Evolutionary conservation across 1,140 invertebrate genomes (phyloP).

Genomic region (Drosophila nebulosa): DNA sequence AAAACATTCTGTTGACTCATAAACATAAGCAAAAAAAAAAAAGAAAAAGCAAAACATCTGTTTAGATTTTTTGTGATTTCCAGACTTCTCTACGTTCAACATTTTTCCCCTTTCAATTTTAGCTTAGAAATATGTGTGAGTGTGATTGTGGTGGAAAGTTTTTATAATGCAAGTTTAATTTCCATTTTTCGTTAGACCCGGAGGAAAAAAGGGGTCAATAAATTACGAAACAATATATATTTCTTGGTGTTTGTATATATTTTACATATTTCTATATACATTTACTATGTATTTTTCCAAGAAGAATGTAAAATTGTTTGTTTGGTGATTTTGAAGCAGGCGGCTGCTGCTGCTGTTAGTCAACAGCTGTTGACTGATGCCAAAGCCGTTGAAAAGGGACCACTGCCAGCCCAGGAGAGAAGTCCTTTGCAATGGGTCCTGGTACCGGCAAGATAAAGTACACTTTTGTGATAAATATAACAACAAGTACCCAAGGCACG

Average conservation of each 20-base stretch:
- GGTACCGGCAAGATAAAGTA: constrained; percentile 71
- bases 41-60: constrained; percentile 47
- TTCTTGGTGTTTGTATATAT: constrained; percentile 10
- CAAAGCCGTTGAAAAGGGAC: constrained; percentile 8
- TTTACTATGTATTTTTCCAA: constrained; percentile 14
- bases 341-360: neutral
- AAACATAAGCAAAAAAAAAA: constrained; percentile 58
- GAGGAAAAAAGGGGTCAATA: constrained; percentile 46
- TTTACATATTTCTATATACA: constrained; percentile 5
- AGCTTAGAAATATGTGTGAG: constrained; percentile 27
- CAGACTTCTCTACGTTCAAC: constrained; percentile 9
- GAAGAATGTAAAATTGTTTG: constrained; percentile 65
- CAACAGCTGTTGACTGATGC: constrained; percentile 70
- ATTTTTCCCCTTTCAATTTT: neutral
- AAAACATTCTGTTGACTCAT: constrained; percentile 43
- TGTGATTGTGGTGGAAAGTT: constrained; percentile 13
- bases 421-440: constrained; percentile 19
- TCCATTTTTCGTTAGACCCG: constrained; percentile 12
- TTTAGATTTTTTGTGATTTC: constrained; percentile 49
- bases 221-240: constrained; percentile 59
- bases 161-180: constrained; percentile 76
- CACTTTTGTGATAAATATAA: constrained; percentile 75
- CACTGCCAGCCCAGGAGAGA: constrained; percentile 31
- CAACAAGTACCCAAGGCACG: constrained; percentile 77
- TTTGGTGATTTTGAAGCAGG: constrained; percentile 34